Base-by-base conservation (phyloP, 2,113 vertebrate species). In the Rhynchomys soricoides region DNA sequence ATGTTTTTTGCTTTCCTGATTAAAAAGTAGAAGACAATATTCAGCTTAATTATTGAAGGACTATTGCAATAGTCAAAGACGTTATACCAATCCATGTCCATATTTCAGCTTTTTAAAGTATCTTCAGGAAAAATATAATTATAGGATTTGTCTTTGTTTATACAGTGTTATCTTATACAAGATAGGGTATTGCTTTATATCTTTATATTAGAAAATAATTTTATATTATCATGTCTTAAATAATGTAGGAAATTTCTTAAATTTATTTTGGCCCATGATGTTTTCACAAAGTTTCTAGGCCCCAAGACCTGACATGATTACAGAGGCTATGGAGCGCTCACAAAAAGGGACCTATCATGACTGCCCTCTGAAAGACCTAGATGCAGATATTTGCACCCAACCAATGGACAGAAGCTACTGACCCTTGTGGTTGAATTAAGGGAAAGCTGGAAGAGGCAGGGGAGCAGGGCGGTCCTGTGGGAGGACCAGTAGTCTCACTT, bases 41-140 rank as follows among this genome's bases (percentile, higher is more conserved):
- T 66, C 22, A 62, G 16, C 79, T 50, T 81, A 70, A 26, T 78
- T 86, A 34, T 78, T 75, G 79, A 73, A 17, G 29, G 21, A 83
- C 10, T 70, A 75, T 5, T 31, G 0, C 29, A 71, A 26, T 82
- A 26, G 52, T 1, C 19, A 55, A 55, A 7, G 8, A 48, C 48
- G 2, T 19, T 13, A 0, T n/a, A 24, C 17, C 6, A 22, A 34
- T 10, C 1, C 3, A 12, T 9, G 34, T 19, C 79, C 9, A 10
- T 71, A 40, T 90, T 90, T 86, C 19, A 70, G 31, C 59, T 57
- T 7, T 52, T 48, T 62, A 62, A 26, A 1, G 7, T 40, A 43
- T 43, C 34, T 55, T n/a, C 1, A 59, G 8, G 31, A 16, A 92
- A 77, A 64, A 66, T 10, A 64, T 0, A 73, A 40, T 40, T 11